A percentile compares a stretch with the other conserved stretches of the same genome.
These are phyloP conservation scores for Pseudomyrmex concolor DNA, from an alignment of 1,140 invertebrate species.

Conservation along the genomic window DNA sequence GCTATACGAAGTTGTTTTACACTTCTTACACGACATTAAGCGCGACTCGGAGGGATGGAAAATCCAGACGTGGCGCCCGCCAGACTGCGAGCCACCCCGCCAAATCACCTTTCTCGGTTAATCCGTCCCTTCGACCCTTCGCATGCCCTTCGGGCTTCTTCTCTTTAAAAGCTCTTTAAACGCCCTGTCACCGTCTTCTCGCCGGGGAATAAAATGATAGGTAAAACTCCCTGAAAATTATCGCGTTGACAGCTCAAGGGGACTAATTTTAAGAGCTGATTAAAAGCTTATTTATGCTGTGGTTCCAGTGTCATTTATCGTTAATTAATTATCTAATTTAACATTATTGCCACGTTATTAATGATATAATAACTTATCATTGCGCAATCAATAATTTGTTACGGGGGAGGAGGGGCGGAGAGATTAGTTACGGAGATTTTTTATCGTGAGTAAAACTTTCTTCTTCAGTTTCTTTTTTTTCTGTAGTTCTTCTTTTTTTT, in stretches of 20 bases:
- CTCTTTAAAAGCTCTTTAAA: slow-evolving; percentile 9
- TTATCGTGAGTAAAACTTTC: too few relatives aligned
- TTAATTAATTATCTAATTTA: too few relatives aligned
- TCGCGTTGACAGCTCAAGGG: slow-evolving; percentile 7
- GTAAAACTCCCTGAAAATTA: neutral
- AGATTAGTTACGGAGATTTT: too few relatives aligned
- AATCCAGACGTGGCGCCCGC: slow-evolving; percentile 63
- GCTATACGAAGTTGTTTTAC: slow-evolving; percentile 20
- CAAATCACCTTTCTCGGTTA: slow-evolving; percentile 58
- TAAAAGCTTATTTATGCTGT: neutral
- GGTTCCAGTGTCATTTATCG: too few relatives aligned
- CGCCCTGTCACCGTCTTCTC: neutral
- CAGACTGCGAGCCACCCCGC: slow-evolving; percentile 34
- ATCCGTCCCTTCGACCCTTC: slow-evolving; percentile 32
- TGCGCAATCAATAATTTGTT: too few relatives aligned
- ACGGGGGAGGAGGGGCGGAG: too few relatives aligned
- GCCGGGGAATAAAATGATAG: neutral
- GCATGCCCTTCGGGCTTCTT: slow-evolving; percentile 30
- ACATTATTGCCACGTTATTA: too few relatives aligned
- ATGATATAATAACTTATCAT: too few relatives aligned
- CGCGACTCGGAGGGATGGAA: slow-evolving; percentile 42
- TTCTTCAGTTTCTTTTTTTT: too few relatives aligned
- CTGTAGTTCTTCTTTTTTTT: neutral
- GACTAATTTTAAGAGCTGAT: slow-evolving; percentile 27
- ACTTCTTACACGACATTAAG: slow-evolving; percentile 37